These are phyloP conservation scores for Ceuthmochares aereus DNA, from an alignment of 2,113 vertebrate species.

Conservation along the genomic window DNA sequence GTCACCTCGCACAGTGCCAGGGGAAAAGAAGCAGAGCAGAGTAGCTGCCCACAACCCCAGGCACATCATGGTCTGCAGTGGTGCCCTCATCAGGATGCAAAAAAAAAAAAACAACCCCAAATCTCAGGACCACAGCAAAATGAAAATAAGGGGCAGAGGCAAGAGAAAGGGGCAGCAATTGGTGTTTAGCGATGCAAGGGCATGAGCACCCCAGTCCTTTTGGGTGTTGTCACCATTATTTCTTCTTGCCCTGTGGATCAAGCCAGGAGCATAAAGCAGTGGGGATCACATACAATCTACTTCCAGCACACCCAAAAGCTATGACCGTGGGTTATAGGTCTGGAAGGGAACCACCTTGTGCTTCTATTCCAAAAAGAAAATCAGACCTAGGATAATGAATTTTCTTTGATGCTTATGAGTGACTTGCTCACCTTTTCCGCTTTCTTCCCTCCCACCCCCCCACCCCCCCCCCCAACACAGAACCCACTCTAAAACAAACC, in stretches of 20 bases:
- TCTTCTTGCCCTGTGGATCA: constrained; percentile 2
- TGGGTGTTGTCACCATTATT: constrained; percentile 59
- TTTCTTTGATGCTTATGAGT: constrained; percentile 9
- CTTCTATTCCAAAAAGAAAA: constrained; percentile 64
- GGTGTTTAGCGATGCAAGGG: constrained; percentile 48
- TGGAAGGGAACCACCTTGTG: constrained; percentile 29
- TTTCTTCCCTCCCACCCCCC: not conserved
- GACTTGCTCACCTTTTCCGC: not conserved
- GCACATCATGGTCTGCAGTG: constrained; percentile 74
- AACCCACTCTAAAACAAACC: not conserved
- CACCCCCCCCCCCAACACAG: not conserved
- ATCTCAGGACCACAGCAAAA: not conserved
- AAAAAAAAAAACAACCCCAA: not conserved
- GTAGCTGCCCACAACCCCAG: constrained; percentile 75
- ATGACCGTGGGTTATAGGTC: not conserved
- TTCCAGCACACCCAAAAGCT: not conserved
- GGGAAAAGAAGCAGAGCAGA: constrained; percentile 80
- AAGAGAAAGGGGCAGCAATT: not conserved
- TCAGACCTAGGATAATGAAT: not conserved
- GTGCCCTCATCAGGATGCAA: not conserved
- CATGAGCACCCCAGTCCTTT: constrained; percentile 63
- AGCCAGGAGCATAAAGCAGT: not conserved
- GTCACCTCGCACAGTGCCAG: constrained; percentile 82
- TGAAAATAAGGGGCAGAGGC: not conserved
- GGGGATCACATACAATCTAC: not conserved